These are phyloP conservation scores for Apotomis betuletana DNA, from an alignment of 2,888 invertebrate species.

Conservation along the genomic window DNA sequence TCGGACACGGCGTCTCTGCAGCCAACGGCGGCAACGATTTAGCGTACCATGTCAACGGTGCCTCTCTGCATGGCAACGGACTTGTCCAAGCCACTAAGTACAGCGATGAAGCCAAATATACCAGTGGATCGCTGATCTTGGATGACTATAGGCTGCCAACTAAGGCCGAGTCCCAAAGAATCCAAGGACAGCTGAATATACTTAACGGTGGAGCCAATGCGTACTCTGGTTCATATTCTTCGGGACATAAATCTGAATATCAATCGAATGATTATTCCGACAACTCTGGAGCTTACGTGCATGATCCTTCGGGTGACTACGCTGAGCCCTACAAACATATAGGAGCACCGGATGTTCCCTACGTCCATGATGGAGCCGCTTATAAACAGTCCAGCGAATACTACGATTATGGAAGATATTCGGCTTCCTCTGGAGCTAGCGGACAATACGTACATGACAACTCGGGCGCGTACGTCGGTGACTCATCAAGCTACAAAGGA, in stretches of 20 bases:
- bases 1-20: conserved; percentile 37
- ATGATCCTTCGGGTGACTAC: conserved; percentile 76
- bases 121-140: conserved; percentile 73
- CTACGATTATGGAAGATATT: conserved; percentile 60
- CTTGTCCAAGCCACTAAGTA: conserved; percentile 68
- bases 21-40: conserved; percentile 43
- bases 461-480: conserved; percentile 59
- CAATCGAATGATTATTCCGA: conserved; percentile 60
- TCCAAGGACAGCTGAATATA: conserved; percentile 37
- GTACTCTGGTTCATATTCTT: conserved; percentile 27
- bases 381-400: conserved; percentile 64
- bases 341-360: conserved; percentile 67
- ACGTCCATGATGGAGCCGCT: conserved; percentile 62
- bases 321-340: conserved; percentile 74
- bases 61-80: conserved; percentile 54
- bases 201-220: conserved; percentile 43
- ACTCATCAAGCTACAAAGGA: conserved; percentile 49
- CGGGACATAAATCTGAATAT: conserved; percentile 49
- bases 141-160: conserved; percentile 75
- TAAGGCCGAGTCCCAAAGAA: conserved; percentile 51
- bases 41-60: conserved; percentile 53
- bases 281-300: conserved; percentile 74
- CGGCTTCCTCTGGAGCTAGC: conserved; percentile 53
- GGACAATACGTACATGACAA: conserved; percentile 63
- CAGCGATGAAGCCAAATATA: conserved; percentile 62